Evolutionary conservation across 37 sponge, comb jelly and placozoan species (phyloP), one percentile per base, ranked within the genome.

Genomic region (Aplysina aerophoba): DNA sequence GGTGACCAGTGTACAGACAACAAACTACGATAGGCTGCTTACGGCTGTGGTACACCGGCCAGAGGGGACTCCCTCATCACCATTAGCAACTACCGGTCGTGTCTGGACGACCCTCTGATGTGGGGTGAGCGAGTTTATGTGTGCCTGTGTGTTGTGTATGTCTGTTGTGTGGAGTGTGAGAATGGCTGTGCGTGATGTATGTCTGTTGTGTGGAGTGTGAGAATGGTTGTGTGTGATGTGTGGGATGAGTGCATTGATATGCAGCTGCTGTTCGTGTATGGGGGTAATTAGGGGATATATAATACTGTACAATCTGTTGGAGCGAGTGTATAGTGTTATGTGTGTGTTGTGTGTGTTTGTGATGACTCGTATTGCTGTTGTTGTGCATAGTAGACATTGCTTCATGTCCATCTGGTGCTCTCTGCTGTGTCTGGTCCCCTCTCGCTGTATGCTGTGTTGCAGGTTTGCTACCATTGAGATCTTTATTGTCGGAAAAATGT

Each of bases 101-200:
- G 88, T 82, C 65, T 95, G 8, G 96, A 95, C 81, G 96, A 95
- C 61, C 91, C 94, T 25, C 67, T 75, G 6, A 16, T 95, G 22
- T 93, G 85, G 86, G 64, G 94, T 90, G 63, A 86, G 94, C 77
- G 27, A 0, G n/a, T 44, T 3, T 8, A 44, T 8, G 50, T 44
- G 50, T 44, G 50, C 50, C 3, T 44, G 50, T 44, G 50, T 44
- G 50, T 44, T 3, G 8, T 44, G 50, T 44, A 8, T 44, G 50
- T 44, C 6, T 8, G 8, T 44, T 44, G 65, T 63, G 24, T 24
- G 65, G 5, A 12, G 65, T 63, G 65, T 63, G 50, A 44, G 50
- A 44, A 8, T 63, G 65, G 2, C 11, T 63, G 65, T 44, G 50
- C 8, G 50, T 44, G 50, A 44, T 44, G 50, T 44, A 8, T 44